These are phyloP conservation scores for Calameuta filiformis DNA, from an alignment of 2,888 invertebrate species.

Conservation along the genomic window DNA sequence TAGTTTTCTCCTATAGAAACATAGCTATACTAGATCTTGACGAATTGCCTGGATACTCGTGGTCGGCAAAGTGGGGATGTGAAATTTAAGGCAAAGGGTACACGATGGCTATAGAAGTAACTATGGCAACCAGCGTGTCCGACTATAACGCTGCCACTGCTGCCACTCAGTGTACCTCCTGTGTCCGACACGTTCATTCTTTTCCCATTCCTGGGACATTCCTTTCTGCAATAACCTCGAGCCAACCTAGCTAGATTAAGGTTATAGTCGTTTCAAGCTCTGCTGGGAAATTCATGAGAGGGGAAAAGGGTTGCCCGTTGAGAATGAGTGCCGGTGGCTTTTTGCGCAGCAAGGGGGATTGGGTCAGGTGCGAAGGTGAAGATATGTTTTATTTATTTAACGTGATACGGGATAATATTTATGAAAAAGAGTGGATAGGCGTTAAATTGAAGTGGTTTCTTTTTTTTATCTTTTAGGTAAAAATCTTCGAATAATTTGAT, in stretches of 20 bases:
- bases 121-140: background rate
- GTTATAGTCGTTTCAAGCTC: background rate
- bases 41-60: constrained; percentile 51
- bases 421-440: background rate
- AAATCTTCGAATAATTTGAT: background rate
- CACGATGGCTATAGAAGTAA: background rate
- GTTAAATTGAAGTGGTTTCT: background rate
- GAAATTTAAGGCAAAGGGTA: background rate
- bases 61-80: background rate
- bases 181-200: constrained; percentile 31
- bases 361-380: background rate
- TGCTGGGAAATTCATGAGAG: constrained; percentile 1
- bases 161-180: constrained; percentile 33
- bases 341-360: background rate
- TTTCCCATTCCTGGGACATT: constrained; percentile 13
- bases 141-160: constrained; percentile 1
- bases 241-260: background rate
- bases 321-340: background rate
- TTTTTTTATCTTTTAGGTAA: background rate
- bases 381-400: background rate
- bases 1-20: background rate
- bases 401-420: background rate
- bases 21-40: constrained; percentile 35
- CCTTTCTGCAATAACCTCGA: background rate
- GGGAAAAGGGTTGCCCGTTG: background rate